Percentiles rank a stretch among this genome's conserved stretches.
phyloP scores from a whole-genome alignment of 2,113 vertebrate species.

The Coptodon rendalli region DNA sequence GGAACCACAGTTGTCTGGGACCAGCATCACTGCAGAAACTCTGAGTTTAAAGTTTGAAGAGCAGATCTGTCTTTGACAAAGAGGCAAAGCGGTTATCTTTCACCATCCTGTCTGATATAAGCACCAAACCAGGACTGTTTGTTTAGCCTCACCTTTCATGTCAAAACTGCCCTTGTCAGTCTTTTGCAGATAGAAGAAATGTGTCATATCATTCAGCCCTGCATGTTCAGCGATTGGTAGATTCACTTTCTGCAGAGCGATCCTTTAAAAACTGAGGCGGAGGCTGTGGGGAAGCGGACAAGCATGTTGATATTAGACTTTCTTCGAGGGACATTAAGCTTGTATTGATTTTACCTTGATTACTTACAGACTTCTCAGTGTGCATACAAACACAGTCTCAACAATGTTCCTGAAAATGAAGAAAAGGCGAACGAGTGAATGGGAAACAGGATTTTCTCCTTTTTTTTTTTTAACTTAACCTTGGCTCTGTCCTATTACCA shows the following conservation, averaged over 20 bases:
- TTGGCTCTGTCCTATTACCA: constrained; percentile 38
- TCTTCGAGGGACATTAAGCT: neutral
- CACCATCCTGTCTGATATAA: neutral
- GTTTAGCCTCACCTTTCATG: neutral
- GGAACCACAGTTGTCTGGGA: rapidly evolving
- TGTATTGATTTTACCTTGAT: constrained; percentile 40
- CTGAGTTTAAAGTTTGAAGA: neutral
- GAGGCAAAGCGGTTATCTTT: neutral
- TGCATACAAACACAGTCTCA: constrained; percentile 4
- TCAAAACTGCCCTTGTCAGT: neutral
- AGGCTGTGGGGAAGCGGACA: neutral
- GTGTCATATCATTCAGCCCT: neutral
- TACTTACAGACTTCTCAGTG: neutral
- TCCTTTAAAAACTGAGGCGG: neutral
- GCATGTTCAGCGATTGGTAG: neutral
- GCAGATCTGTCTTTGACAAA: neutral
- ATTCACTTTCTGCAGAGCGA: neutral
- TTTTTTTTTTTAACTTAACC: constrained; percentile 6
- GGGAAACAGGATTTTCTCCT: neutral
- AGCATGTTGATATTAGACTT: constrained; percentile 30
- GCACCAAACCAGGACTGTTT: neutral
- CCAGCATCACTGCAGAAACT: neutral
- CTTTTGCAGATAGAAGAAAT: neutral
- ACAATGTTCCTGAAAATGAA: neutral
- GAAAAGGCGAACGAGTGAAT: neutral